Evolutionary conservation across 2,113 vertebrate genomes (phyloP).

Genomic region (Syngnathoides biaculeatus): DNA sequence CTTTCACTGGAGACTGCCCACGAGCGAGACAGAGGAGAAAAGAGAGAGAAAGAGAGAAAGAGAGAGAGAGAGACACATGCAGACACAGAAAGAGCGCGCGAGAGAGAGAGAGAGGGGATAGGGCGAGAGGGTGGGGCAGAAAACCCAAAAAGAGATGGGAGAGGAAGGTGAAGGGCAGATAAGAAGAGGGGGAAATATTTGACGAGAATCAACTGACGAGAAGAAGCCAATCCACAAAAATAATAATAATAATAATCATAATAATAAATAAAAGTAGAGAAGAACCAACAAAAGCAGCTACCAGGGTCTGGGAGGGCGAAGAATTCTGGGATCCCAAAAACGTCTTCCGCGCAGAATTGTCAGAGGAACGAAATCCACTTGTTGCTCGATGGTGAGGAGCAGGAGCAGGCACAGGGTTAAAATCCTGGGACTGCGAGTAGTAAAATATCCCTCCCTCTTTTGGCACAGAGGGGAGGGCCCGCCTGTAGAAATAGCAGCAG

Average conservation of each 20-base stretch:
- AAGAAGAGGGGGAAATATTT: constrained; percentile 42
- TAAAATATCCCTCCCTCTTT: constrained; percentile 80
- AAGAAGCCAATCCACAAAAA: too few species aligned
- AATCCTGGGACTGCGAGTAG: constrained; percentile 76
- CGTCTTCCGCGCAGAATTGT: constrained; percentile 11
- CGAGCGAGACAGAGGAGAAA: constrained; percentile 44
- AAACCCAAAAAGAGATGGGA: constrained; percentile 46
- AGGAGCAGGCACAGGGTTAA: constrained; percentile 75
- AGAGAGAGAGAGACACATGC: constrained; percentile 44
- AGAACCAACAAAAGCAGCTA: not conserved
- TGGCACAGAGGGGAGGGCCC: constrained; percentile 84
- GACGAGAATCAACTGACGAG: constrained; percentile 12
- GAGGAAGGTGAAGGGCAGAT: constrained; percentile 49
- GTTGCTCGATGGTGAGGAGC: constrained; percentile 60
- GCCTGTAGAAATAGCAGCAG: constrained; percentile 82
- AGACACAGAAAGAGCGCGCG: constrained; percentile 52
- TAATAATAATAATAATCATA: too few species aligned
- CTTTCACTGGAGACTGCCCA: constrained; percentile 70
- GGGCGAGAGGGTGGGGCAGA: constrained; percentile 60
- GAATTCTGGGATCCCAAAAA: constrained; percentile 20
- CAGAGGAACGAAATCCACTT: constrained; percentile 60
- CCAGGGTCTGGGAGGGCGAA: not conserved
- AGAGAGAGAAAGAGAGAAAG: constrained; percentile 20
- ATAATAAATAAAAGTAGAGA: constrained; percentile 34
- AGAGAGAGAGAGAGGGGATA: constrained; percentile 47